Conservation (phyloP, 2,113 vertebrate genomes). For the Agelaius phoeniceus region DNA sequence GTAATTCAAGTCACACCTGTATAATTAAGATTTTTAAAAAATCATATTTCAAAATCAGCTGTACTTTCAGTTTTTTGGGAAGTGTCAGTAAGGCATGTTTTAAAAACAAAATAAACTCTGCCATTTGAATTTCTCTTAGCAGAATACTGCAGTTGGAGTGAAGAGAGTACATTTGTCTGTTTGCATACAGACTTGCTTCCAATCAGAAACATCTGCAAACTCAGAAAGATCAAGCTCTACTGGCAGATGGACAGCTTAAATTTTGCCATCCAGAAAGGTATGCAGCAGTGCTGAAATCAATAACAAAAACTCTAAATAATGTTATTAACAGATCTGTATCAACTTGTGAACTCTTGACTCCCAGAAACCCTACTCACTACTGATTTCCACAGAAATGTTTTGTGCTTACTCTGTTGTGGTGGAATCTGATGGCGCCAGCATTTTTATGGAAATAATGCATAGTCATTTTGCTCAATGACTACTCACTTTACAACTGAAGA, state of each 20-base stretch:
- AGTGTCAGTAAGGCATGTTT: background rate
- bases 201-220: background rate
- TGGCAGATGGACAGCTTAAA: background rate
- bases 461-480: background rate
- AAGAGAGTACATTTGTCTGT: background rate
- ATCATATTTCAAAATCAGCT: background rate
- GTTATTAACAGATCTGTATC: background rate
- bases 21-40: background rate
- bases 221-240: background rate
- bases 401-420: background rate
- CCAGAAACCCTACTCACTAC: background rate
- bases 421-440: background rate
- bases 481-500: background rate
- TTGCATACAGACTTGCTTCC: background rate
- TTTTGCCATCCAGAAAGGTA: background rate
- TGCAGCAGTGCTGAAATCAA: background rate
- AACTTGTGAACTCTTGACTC: background rate
- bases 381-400: background rate
- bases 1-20: background rate
- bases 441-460: background rate
- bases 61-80: background rate
- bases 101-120: background rate
- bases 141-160: background rate
- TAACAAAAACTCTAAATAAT: background rate
- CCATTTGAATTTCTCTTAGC: background rate